A percentile compares a stretch with the other conserved stretches of the same genome.
Evolutionary conservation across 2,113 vertebrate genomes (phyloP).

Genomic region (Eclectus roratus): DNA sequence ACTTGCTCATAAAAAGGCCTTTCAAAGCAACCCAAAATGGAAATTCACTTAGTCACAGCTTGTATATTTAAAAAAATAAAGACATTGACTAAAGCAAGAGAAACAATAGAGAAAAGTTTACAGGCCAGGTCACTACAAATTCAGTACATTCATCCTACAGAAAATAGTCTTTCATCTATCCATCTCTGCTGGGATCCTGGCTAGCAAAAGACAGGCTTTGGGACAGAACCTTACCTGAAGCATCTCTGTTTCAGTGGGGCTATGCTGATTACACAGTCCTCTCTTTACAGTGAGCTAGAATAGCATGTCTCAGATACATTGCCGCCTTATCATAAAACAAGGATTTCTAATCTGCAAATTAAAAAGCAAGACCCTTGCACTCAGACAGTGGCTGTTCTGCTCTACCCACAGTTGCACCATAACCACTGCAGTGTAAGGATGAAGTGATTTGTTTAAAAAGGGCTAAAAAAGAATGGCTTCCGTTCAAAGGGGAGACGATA

Average conservation of each 20-base stretch:
- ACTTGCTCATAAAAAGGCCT: slow-evolving; percentile 71
- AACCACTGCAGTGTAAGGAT: slow-evolving; percentile 10
- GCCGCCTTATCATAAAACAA: neutral
- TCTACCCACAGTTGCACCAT: neutral
- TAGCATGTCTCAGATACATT: neutral
- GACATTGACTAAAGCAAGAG: slow-evolving; percentile 12
- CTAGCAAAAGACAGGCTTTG: neutral
- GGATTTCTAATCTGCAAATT: slow-evolving; percentile 11
- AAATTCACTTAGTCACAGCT: slow-evolving; percentile 35
- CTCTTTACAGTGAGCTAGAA: neutral
- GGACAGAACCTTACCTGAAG: neutral
- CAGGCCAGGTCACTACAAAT: slow-evolving; percentile 12
- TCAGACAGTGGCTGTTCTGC: neutral
- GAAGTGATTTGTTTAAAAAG: neutral
- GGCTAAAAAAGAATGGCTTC: slow-evolving; percentile 40
- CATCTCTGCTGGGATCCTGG: neutral
- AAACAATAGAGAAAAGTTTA: neutral
- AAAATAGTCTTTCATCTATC: neutral
- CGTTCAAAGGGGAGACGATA: neutral
- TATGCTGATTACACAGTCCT: neutral
- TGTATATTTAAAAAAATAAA: neutral
- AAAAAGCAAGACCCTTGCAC: slow-evolving; percentile 13
- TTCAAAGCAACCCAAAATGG: slow-evolving; percentile 42
- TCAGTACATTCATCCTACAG: slow-evolving; percentile 34
- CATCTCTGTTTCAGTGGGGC: neutral